These are phyloP conservation scores for Edolisoma coerulescens DNA, from an alignment of 2,113 vertebrate genomes.

Conservation along the genomic window DNA sequence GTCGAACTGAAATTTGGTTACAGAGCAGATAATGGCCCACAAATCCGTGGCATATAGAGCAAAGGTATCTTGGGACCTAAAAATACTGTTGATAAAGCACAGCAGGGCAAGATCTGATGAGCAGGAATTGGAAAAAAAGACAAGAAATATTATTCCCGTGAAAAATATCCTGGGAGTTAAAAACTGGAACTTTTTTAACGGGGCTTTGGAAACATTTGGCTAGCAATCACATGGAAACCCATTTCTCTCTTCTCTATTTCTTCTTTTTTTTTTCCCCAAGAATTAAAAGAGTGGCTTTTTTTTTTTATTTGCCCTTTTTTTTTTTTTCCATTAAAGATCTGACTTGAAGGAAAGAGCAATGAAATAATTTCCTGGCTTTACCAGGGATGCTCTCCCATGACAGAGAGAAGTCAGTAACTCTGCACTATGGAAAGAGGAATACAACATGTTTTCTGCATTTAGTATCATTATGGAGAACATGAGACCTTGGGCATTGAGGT, in stretches of 20 bases:
- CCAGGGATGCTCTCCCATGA: background rate
- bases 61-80: background rate
- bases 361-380: background rate
- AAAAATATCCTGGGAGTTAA: background rate
- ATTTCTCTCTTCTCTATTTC: background rate
- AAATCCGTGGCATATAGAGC: background rate
- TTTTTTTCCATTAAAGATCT: background rate
- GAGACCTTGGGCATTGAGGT: background rate
- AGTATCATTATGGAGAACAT: background rate
- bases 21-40: background rate
- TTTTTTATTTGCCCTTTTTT: rapidly evolving
- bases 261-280: background rate
- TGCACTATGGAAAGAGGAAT: background rate
- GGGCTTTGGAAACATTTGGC: background rate
- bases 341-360: background rate
- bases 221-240: background rate
- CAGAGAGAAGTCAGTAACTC: background rate
- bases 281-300: background rate
- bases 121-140: background rate
- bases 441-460: background rate
- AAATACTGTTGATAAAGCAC: background rate
- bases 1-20: background rate
- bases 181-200: background rate
- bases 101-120: background rate
- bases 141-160: background rate